Conservation (phyloP, 2,113 vertebrate genomes). For the Crotalus viridis region DNA sequence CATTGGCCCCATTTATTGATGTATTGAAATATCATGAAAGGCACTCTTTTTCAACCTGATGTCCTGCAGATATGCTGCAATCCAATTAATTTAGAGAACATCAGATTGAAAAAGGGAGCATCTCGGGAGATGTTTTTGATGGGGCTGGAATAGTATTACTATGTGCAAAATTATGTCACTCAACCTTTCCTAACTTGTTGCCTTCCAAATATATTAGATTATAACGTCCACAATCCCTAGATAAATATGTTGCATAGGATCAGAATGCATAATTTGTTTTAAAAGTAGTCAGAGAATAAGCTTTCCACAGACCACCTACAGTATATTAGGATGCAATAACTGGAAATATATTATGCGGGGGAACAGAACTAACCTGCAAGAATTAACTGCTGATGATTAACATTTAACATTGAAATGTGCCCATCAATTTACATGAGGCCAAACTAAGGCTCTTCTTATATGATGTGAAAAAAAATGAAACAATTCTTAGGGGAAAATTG, state of each 20-base stretch:
- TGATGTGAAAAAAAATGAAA: background rate
- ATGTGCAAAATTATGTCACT: background rate
- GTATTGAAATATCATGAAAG: background rate
- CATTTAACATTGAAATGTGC: slow-evolving; percentile 15
- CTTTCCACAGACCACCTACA: background rate
- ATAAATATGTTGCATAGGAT: background rate
- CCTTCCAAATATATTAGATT: background rate
- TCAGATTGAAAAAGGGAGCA: background rate
- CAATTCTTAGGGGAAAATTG: background rate
- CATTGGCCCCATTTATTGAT: background rate
- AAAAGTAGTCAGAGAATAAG: slow-evolving; percentile 9
- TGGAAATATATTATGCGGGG: background rate
- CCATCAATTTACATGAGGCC: slow-evolving; percentile 4
- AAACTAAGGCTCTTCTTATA: background rate
- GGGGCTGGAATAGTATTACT: background rate
- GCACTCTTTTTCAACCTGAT: background rate
- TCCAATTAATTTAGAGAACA: background rate
- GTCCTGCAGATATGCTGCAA: background rate
- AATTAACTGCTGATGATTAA: slow-evolving; percentile 24
- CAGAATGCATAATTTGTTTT: slow-evolving; percentile 3
- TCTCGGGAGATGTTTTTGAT: background rate
- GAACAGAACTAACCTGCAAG: slow-evolving; percentile 18
- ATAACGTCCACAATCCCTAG: background rate
- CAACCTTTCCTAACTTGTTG: background rate
- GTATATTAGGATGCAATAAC: background rate